Conservation (phyloP, 2,888 invertebrate genomes). For the Hypolimnas misippus region DNA sequence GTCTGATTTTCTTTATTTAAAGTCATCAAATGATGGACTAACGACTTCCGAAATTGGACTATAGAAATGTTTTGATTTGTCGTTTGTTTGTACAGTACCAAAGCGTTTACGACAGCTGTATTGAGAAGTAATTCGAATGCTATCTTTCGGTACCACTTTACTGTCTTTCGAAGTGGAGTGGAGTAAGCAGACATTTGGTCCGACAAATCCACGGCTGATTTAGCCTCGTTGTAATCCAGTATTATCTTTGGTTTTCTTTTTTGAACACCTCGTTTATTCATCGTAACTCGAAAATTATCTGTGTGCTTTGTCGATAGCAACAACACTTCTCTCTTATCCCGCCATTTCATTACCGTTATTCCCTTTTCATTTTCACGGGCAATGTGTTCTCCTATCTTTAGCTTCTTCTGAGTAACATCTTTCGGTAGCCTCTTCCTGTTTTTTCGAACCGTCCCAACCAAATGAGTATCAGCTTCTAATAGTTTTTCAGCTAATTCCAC, state of each 20-base stretch:
- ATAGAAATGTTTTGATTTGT: constrained; percentile 1
- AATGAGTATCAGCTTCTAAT: background rate
- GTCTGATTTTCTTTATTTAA: background rate
- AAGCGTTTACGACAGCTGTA: constrained; percentile 46
- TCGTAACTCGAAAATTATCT: background rate
- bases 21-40: background rate
- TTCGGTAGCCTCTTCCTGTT: background rate
- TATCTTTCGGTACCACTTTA: constrained; percentile 58
- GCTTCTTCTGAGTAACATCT: background rate
- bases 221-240: constrained; percentile 52
- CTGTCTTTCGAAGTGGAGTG: constrained; percentile 52
- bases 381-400: constrained; percentile 43
- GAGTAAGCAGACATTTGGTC: constrained; percentile 54
- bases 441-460: background rate
- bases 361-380: constrained; percentile 50
- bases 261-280: background rate
- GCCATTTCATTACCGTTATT: constrained; percentile 48
- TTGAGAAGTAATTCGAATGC: constrained; percentile 53
- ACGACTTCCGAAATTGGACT: background rate
- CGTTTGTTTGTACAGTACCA: constrained; percentile 16
- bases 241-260: constrained; percentile 41
- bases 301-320: constrained; percentile 54
- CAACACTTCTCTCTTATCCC: constrained; percentile 45
- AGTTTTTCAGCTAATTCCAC: background rate
- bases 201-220: constrained; percentile 53